phyloP scores from a whole-genome alignment of 2,113 vertebrate genomes.

The Xiphorhynchus elegans region DNA sequence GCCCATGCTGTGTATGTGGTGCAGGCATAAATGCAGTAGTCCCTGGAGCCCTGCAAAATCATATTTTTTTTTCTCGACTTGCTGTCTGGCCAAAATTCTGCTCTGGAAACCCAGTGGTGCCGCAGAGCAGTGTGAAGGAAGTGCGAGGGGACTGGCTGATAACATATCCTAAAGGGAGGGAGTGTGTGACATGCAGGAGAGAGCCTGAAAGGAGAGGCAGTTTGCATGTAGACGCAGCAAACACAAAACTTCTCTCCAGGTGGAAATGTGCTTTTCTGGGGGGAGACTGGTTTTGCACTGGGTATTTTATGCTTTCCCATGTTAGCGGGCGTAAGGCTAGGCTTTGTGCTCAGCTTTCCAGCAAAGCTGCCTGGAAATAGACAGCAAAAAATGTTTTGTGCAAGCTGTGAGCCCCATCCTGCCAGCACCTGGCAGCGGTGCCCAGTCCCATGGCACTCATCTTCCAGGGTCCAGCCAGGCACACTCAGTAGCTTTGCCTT shows the following conservation, averaged over 20 bases:
- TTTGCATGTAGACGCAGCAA: not conserved
- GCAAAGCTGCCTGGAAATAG: not conserved
- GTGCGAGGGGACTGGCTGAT: not conserved
- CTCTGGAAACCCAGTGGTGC: not conserved
- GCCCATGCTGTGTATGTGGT: rapidly evolving
- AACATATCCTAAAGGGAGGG: rapidly evolving
- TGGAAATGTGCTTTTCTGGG: not conserved
- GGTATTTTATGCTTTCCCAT: not conserved
- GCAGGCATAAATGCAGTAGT: not conserved
- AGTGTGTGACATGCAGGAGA: not conserved
- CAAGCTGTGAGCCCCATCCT: not conserved
- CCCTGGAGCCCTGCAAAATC: not conserved
- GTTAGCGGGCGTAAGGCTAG: not conserved
- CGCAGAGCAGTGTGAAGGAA: not conserved
- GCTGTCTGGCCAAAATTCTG: not conserved
- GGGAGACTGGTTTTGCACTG: not conserved
- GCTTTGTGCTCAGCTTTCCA: not conserved
- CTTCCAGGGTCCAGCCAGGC: no score
- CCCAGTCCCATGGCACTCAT: rapidly evolving
- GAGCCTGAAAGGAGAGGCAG: not conserved
- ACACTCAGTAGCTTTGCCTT: rapidly evolving
- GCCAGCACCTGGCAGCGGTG: not conserved
- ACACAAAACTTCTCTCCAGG: not conserved
- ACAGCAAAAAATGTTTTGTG: not conserved
- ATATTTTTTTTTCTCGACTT: not conserved